Base-by-base conservation (phyloP, 2,797 vertebrate genomes). In the Melanogrammus aeglefinus region DNA sequence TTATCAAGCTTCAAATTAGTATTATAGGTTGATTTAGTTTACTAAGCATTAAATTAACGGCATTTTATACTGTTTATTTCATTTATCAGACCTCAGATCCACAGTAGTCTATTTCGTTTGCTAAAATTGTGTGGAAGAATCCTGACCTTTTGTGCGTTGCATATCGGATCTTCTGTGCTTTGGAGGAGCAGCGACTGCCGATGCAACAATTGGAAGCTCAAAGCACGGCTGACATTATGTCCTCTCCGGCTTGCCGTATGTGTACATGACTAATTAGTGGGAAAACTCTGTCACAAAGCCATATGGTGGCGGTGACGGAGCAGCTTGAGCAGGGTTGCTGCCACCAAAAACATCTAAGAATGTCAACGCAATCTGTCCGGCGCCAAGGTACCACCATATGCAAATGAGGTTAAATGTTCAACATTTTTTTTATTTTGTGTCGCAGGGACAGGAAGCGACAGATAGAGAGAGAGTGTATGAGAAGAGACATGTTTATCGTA, bases 221-320 rank as follows among this genome's bases (percentile, higher is more conserved):
- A 80, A 85, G 79, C 89, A 85, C 86, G 86, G 80, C 80, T 93
- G 92, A 91, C 92, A 92, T 93, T 92, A 89, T 89, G 92, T 88
- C 94, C 92, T 86, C 91, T 91, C 90, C 90, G 90, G 92, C 89
- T 92, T 94, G 93, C 92, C 93, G 91, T 93, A 91, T 92, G 89
- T 93, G 93, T 94, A 94, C 94, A 93, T 91, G 92, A 94, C 93
- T 95, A 95, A 95, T 95, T 95, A 94, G 93, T 89, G 91, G 88
- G 92, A 94, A 92, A 93, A 93, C 90, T 90, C 92, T 94, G 94
- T 94, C 93, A 95, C 90, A 87, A 89, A 91, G 90, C 93, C 94
- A 95, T 94, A 95, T 95, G 94, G 92, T 92, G 80, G 84, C 63
- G 87, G 89, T 92, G 90, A 92, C 85, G 88, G 85, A 93, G 90